A percentile compares a stretch with the other conserved stretches of the same genome.
Evolutionary conservation across 2,113 vertebrate genomes (phyloP).

Genomic region (Centropus unirufus): DNA sequence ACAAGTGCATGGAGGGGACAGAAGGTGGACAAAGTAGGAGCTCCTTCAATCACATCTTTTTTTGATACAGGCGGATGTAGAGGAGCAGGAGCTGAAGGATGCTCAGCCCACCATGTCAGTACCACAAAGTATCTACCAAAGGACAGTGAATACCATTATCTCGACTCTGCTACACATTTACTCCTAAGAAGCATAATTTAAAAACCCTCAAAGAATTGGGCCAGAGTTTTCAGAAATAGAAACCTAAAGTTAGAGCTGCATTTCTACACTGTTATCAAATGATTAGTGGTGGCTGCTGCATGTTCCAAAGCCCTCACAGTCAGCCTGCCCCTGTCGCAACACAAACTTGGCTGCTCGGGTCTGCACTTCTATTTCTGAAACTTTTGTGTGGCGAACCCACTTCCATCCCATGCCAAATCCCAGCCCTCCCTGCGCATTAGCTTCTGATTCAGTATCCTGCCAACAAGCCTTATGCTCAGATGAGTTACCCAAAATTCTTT

Average conservation of each 20-base stretch:
- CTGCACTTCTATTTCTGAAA: neutral
- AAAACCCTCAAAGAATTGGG: neutral
- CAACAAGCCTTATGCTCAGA: neutral
- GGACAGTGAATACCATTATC: neutral
- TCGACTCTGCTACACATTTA: neutral
- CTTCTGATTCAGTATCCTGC: neutral
- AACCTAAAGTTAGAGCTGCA: neutral
- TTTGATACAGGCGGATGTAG: neutral
- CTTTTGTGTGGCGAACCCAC: neutral
- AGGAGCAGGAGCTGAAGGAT: neutral
- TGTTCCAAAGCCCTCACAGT: neutral
- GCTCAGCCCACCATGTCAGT: neutral
- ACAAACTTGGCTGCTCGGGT: neutral
- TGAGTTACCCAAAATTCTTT: neutral
- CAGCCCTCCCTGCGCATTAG: neutral
- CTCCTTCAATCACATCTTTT: neutral
- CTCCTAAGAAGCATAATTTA: neutral
- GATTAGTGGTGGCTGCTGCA: neutral
- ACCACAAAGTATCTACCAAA: neutral
- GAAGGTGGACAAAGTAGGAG: neutral
- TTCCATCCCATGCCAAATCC: neutral
- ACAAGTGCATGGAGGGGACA: neutral
- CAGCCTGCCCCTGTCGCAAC: rapidly evolving
- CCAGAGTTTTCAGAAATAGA: slow-evolving; percentile 3
- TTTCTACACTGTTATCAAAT: neutral